Evolutionary conservation across 2,888 invertebrate species (phyloP).

Genomic region (Hyposoter didymator): DNA sequence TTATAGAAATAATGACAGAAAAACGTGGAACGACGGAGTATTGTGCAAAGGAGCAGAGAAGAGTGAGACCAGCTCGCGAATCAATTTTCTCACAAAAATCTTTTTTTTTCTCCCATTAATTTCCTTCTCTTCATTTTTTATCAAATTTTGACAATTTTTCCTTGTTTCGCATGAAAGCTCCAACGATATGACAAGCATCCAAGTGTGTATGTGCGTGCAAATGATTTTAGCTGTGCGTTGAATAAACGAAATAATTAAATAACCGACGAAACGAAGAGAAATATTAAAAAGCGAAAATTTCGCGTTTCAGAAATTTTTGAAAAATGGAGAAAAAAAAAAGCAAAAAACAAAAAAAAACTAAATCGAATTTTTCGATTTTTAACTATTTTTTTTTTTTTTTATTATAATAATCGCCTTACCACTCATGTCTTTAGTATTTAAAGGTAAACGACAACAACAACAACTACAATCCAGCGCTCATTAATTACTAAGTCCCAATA

Average conservation of each 20-base stretch:
- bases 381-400: not conserved
- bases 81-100: not conserved
- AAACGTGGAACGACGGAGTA: slow-evolving; percentile 25
- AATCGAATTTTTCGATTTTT: not conserved
- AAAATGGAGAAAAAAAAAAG: not conserved
- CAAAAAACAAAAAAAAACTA: slow-evolving; percentile 17
- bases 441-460: slow-evolving; percentile 67
- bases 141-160: slow-evolving; percentile 17
- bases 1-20: slow-evolving; percentile 28
- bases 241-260: not conserved
- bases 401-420: slow-evolving; percentile 14
- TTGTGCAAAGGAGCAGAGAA: not conserved
- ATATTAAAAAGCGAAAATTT: slow-evolving; percentile 5
- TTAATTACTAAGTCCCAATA: slow-evolving; percentile 77
- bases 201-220: slow-evolving; percentile 9
- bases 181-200: slow-evolving; percentile 20
- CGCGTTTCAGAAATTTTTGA: not conserved
- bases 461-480: slow-evolving; percentile 81
- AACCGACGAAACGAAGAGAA: not conserved
- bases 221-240: slow-evolving; percentile 17
- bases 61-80: slow-evolving; percentile 46
- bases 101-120: not conserved
- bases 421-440: slow-evolving; percentile 53
- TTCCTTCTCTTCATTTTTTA: not conserved
- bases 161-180: slow-evolving; percentile 53